These are phyloP conservation scores for Pyralis farinalis DNA, from an alignment of 2,888 invertebrate species.

Conservation along the genomic window DNA sequence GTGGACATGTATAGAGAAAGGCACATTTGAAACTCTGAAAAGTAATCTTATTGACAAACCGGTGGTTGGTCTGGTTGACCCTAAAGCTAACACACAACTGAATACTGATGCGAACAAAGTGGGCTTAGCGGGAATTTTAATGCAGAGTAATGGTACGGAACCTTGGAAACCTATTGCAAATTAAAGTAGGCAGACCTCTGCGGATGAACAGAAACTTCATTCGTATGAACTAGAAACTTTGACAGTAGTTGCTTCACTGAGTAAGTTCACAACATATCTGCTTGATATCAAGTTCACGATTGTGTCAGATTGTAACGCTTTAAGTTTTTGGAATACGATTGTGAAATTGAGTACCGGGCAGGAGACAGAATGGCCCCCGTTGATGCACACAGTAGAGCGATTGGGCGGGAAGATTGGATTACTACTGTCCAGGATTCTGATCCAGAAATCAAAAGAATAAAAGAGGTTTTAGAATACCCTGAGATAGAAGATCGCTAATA, in stretches of 20 bases:
- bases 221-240: conserved; percentile 18
- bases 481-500: conserved; percentile 6
- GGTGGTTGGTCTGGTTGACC: conserved; percentile 13
- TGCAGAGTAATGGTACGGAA: conserved; percentile 7
- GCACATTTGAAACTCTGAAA: conserved; percentile 6
- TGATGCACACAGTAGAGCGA: conserved; percentile 15
- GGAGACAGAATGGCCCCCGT: conserved; percentile 19
- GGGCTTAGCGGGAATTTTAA: conserved; percentile 13
- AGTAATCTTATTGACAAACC: conserved; percentile 8
- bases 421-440: conserved; percentile 14
- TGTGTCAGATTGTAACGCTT: conserved; percentile 21
- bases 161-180: conserved; percentile 13
- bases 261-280: conserved; percentile 19
- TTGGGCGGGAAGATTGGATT: conserved; percentile 17
- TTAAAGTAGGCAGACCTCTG: conserved; percentile 17
- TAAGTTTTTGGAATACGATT: conserved; percentile 25
- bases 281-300: conserved; percentile 18
- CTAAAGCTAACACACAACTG: conserved; percentile 7
- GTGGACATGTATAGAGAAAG: conserved; percentile 7
- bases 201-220: too few relatives aligned
- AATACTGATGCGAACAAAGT: conserved; percentile 16
- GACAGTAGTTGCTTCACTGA: conserved; percentile 17
- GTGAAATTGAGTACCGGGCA: conserved; percentile 18
- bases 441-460: conserved; percentile 14
- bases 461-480: conserved; percentile 13